Base-by-base conservation (phyloP, 2,797 vertebrate species). In the Sebastiscus tertius region DNA sequence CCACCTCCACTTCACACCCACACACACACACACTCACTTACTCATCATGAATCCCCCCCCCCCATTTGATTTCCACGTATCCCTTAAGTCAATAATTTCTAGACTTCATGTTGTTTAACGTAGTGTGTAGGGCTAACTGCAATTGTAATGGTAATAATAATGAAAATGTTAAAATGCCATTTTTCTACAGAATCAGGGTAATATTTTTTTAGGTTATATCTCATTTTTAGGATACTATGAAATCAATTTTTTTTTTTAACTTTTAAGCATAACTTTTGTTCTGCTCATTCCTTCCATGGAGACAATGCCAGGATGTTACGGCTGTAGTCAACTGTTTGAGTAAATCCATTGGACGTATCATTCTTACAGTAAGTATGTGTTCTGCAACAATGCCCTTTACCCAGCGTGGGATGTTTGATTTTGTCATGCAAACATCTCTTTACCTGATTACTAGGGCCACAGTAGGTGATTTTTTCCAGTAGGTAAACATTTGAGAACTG, bases 321-420 rank as follows among this genome's bases (percentile, higher is more conserved):
- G 2, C 20, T 54, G 34, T 22, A 14, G 20, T 72, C 11, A 54
- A 49, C 34, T 14, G 0, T 31, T 60, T 24, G 36, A 18, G 0
- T 13, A 33, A 24, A 29, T 77, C 12, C 59, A 4, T 12, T 8
- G 6, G 1, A 12, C 11, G 0, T 5, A 20, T 67, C 4, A 24
- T 4, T 8, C 46, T 31, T 24, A 49, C 34, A 27, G 36, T 52
- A 13, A 16, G 55, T n/a, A 12, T 13, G 29, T 20, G 2, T 27
- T 52, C n/a, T 75, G 52, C 26, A 68, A 67, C 20, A 18, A 7
- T 82, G 87, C 66, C 59, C 82, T 86, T 89, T 82, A 75, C 34
- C 64, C 67, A 66, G 71, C 5, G 4, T 31, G 70, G 42, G 34
- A 69, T 75, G 75, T 75, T 86, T 80, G 76, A 69, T 63, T 63